These are phyloP conservation scores for Pelecanus crispus DNA, from an alignment of 2,113 vertebrate genomes.

Conservation along the genomic window DNA sequence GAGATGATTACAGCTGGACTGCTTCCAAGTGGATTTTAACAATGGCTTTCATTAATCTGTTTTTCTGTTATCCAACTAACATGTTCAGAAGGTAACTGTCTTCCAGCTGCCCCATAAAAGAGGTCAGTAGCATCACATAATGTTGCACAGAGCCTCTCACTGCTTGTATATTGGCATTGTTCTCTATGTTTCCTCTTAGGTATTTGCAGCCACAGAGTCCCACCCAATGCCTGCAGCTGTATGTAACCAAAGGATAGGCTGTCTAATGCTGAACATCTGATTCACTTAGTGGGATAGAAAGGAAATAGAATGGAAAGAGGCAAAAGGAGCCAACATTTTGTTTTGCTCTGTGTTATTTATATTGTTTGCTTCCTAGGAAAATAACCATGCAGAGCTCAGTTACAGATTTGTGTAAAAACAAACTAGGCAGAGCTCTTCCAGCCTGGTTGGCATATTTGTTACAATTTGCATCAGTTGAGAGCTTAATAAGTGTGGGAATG, in stretches of 20 bases:
- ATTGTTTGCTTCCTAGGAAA: conserved; percentile 35
- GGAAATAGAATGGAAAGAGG: conserved; percentile 12
- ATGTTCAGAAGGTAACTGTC: conserved; percentile 38
- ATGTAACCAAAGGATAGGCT: conserved; percentile 22
- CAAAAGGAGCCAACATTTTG: conserved; percentile 20
- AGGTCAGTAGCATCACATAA: conserved; percentile 40
- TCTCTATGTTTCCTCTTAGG: conserved; percentile 34
- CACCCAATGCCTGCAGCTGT: conserved; percentile 57
- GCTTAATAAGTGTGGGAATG: conserved; percentile 41
- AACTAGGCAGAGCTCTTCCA: background rate
- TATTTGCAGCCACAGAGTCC: conserved; percentile 32
- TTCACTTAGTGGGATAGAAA: background rate
- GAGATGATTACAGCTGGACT: conserved; percentile 15
- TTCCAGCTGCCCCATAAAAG: conserved; percentile 33
- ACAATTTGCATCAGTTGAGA: conserved; percentile 51
- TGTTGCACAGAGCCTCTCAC: background rate
- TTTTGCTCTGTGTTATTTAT: conserved; percentile 31
- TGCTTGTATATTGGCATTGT: conserved; percentile 2
- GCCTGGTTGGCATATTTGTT: conserved; percentile 37
- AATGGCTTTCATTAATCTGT: conserved; percentile 34
- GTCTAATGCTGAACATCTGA: conserved; percentile 29
- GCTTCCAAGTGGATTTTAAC: conserved; percentile 38
- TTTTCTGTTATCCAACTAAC: conserved; percentile 39
- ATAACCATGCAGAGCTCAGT: background rate
- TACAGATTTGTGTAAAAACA: conserved; percentile 30